These are phyloP conservation scores for Hylaea fasciaria DNA, from an alignment of 2,888 invertebrate species.

Conservation along the genomic window DNA sequence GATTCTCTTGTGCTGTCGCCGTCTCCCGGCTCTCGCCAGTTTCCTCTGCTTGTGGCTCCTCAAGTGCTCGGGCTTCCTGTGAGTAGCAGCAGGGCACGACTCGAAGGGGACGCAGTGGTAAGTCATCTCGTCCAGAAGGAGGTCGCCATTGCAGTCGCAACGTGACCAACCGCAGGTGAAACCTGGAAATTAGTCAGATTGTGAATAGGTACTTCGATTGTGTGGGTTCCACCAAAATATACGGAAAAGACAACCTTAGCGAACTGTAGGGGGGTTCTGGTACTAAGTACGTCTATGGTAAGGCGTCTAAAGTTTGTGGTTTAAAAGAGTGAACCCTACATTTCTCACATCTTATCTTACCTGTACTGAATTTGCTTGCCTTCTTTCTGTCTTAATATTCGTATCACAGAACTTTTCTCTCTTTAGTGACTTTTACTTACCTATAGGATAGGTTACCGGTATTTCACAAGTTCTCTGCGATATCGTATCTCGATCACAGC, in stretches of 20 bases:
- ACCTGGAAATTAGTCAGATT: slow-evolving; percentile 49
- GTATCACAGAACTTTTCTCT: not conserved
- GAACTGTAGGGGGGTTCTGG: no score
- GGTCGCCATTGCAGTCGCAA: slow-evolving; percentile 67
- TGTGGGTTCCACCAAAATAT: no score
- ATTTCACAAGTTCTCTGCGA: slow-evolving; percentile 64
- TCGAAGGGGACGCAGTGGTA: slow-evolving; percentile 47
- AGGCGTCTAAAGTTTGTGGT: not conserved
- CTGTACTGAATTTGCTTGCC: not conserved
- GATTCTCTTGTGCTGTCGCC: not conserved
- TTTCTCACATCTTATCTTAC: no score
- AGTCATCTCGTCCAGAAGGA: slow-evolving; percentile 54
- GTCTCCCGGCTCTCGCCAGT: not conserved
- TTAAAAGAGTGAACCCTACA: no score
- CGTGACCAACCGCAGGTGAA: slow-evolving; percentile 77
- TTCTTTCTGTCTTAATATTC: not conserved
- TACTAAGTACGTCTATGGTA: no score
- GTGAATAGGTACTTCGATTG: no score
- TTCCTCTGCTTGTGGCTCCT: not conserved
- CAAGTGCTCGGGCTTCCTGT: slow-evolving; percentile 18
- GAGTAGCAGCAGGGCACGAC: slow-evolving; percentile 39
- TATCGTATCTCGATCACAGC: slow-evolving; percentile 63
- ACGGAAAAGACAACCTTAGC: no score
- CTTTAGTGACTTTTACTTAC: slow-evolving; percentile 44
- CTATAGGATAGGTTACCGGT: slow-evolving; percentile 52